A percentile compares a stretch with the other conserved stretches of the same genome.
phyloP scores from a whole-genome alignment of 2,888 invertebrate genomes.

The Drosophila subsilvestris region DNA sequence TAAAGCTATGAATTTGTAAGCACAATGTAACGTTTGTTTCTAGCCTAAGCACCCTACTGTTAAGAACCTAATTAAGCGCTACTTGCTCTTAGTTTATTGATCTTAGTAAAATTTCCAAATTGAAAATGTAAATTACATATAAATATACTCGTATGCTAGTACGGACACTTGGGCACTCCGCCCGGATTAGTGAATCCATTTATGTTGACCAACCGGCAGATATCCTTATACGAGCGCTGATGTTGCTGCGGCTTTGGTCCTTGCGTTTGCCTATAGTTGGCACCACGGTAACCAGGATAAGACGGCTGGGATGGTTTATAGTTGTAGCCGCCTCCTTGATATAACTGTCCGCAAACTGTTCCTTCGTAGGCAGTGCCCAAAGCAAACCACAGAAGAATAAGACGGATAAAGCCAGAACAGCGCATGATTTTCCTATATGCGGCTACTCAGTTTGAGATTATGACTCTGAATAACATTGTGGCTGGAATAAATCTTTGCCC shows the following conservation, averaged over 20 bases:
- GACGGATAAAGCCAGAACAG: not conserved
- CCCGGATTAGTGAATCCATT: slow-evolving; percentile 77
- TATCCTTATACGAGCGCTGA: slow-evolving; percentile 72
- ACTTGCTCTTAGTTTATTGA: slow-evolving; percentile 48
- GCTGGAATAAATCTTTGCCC: slow-evolving; percentile 19
- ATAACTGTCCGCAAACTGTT: slow-evolving; percentile 45
- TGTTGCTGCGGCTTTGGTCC: slow-evolving; percentile 14
- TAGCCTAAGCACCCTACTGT: slow-evolving; percentile 18
- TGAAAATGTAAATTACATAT: slow-evolving; percentile 9
- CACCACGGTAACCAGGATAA: slow-evolving; percentile 19
- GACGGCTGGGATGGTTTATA: slow-evolving; percentile 17
- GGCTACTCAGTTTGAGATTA: slow-evolving; percentile 14
- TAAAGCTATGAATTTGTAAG: slow-evolving; percentile 3
- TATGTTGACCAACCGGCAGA: slow-evolving; percentile 73
- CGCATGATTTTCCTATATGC: slow-evolving; percentile 1
- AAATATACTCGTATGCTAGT: slow-evolving; percentile 41
- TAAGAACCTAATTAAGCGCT: slow-evolving; percentile 43
- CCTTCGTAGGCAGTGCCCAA: slow-evolving; percentile 2
- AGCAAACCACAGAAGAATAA: slow-evolving; percentile 18
- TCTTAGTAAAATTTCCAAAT: slow-evolving; percentile 26
- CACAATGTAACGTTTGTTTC: no score
- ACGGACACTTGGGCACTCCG: slow-evolving; percentile 72
- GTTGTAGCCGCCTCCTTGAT: slow-evolving; percentile 35
- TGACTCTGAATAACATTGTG: slow-evolving; percentile 30
- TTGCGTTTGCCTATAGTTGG: not conserved